Base-by-base conservation (phyloP, 2,113 vertebrate species). In the Catagonus wagneri region DNA sequence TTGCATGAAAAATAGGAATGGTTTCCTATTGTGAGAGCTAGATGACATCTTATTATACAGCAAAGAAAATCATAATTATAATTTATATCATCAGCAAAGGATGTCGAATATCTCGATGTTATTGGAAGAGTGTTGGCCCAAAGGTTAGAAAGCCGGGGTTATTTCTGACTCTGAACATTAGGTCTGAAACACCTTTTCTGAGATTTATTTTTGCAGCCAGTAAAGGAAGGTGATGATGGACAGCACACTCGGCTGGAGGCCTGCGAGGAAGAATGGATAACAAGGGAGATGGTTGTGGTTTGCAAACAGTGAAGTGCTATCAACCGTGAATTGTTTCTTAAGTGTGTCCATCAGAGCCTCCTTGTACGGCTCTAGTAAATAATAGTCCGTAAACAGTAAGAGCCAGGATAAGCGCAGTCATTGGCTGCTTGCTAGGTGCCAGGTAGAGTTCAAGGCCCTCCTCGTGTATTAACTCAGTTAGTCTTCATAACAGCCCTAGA, bases 1-100 rank as follows among this genome's bases (percentile, higher is more conserved):
- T 96, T 96, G 78, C 0, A 2, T 75, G 66, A 74, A 85, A 89
- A 86, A 75, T 69, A 20, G 12, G 15, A 84, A 86, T 81, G 44
- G 22, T 87, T 91, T 83, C 13, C n/a, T 80, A 63, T 83, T 76
- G 61, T 65, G 34, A 71, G 27, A 74, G n/a, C 44, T 83, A 36
- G 50, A 32, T 50, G n/a, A 65, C 27, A 90, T 27, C 17, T 56
- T 63, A 65, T 50, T 63, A 5, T 17, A 58, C 14, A 27, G 69
- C 12, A 92, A 78, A 76, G 52, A 71, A 71, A 76, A 58, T 71
- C 7, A 32, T 69, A 89, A 88, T 36, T 58, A 36, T 44, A 54
- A 69, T 56, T 80, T 83, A 88, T 25, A 15, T 68, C 54, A 83
- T 44, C 10, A 56, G 85, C 11, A 72, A 63, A 69, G 1, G 50